Percentiles rank a stretch among this genome's conserved stretches.
Evolutionary conservation across 2,113 vertebrate species (phyloP).

Genomic region (Pachypanchax playfairii): DNA sequence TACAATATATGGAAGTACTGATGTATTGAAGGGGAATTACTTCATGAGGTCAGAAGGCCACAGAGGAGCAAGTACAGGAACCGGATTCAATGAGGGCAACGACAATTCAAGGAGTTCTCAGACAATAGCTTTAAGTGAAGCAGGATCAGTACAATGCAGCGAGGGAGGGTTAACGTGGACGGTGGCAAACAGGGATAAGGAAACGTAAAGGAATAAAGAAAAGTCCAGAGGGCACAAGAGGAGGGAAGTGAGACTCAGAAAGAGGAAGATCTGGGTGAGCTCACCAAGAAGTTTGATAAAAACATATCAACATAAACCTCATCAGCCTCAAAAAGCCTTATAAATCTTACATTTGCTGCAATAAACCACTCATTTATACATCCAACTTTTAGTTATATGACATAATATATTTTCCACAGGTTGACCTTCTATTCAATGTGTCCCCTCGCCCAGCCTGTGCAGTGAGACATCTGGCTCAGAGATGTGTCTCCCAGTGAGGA

Average conservation of each 20-base stretch:
- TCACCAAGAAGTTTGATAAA: too few species aligned
- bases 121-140: conserved; percentile 61
- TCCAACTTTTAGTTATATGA: neutral
- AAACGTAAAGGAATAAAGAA: conserved; percentile 30
- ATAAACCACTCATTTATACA: conserved; percentile 28
- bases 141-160: conserved; percentile 55
- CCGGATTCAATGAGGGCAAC: conserved; percentile 12
- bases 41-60: conserved; percentile 10
- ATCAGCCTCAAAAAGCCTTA: neutral
- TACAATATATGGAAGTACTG: neutral
- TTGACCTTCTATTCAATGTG: neutral
- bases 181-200: conserved; percentile 18
- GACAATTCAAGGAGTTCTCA: neutral
- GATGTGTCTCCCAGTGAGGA: conserved; percentile 35
- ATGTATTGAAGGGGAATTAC: conserved; percentile 7
- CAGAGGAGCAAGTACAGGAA: conserved; percentile 25
- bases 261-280: conserved; percentile 36
- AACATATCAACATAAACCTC: neutral
- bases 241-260: conserved; percentile 35
- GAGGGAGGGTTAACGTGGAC: conserved; percentile 14
- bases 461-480: neutral
- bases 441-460: neutral
- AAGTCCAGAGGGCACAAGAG: neutral
- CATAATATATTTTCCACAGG: too few species aligned
- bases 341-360: conserved; percentile 8